Evolutionary conservation across 2,888 invertebrate species (phyloP).

Genomic region (Tipula helvola): DNA sequence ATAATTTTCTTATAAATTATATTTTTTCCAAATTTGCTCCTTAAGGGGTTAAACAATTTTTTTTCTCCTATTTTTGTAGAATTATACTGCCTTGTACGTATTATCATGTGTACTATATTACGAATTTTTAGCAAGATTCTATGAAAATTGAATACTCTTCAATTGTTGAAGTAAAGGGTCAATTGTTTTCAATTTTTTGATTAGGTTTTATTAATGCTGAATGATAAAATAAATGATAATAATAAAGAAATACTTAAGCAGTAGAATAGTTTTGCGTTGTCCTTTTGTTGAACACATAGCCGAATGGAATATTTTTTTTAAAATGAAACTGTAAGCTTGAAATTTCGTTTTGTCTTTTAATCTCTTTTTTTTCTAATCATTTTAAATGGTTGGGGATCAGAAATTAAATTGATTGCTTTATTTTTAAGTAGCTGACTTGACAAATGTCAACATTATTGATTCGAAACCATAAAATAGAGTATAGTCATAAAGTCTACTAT

Average conservation of each 20-base stretch:
- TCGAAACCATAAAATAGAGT: background rate
- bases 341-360: background rate
- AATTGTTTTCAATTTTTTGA: slow-evolving; percentile 4
- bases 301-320: background rate
- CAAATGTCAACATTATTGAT: background rate
- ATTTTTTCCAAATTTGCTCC: too few relatives aligned
- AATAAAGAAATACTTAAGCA: background rate
- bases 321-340: background rate
- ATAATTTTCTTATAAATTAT: too few relatives aligned
- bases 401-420: background rate
- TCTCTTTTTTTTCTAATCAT: background rate
- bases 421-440: background rate
- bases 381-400: background rate
- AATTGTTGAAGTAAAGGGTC: background rate
- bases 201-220: background rate
- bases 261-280: background rate
- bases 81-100: too few relatives aligned
- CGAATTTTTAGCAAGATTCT: background rate
- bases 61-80: too few relatives aligned
- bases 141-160: background rate
- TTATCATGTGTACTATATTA: background rate
- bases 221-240: background rate
- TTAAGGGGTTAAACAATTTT: too few relatives aligned
- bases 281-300: background rate
- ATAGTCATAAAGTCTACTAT: background rate